A percentile compares a stretch with the other conserved stretches of the same genome.
Evolutionary conservation across 92 coral and sea anemone genomes (phyloP).

Genomic region (Actinostola sp.): DNA sequence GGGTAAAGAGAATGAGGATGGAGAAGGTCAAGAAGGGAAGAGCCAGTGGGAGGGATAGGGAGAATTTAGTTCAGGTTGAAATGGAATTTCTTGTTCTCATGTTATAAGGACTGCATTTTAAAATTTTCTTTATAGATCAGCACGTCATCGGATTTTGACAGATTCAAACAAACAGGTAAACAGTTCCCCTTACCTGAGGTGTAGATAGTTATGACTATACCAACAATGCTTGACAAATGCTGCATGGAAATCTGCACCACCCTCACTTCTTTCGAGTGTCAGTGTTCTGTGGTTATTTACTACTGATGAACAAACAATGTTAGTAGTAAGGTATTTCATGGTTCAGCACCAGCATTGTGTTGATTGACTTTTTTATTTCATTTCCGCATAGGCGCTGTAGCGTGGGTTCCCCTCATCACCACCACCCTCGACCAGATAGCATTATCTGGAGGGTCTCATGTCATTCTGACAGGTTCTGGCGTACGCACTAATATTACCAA

Average conservation of each 20-base stretch:
- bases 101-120: neutral
- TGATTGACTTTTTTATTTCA: neutral
- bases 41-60: too few relatives aligned
- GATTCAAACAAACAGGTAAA: constrained; percentile 46
- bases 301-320: too few relatives aligned
- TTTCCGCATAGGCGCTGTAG: constrained; percentile 54
- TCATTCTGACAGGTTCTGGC: constrained; percentile 38
- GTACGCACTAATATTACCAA: constrained; percentile 27
- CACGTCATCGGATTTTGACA: constrained; percentile 26
- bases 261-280: too few relatives aligned
- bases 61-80: too few relatives aligned
- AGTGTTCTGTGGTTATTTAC: too few relatives aligned
- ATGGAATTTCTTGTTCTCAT: neutral
- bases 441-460: constrained; percentile 62
- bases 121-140: constrained; percentile 19
- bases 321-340: too few relatives aligned
- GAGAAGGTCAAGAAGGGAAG: too few relatives aligned
- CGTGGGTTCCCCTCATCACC: constrained; percentile 52
- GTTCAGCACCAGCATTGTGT: neutral
- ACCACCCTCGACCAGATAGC: constrained; percentile 38
- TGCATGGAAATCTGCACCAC: too few relatives aligned
- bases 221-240: too few relatives aligned
- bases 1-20: too few relatives aligned
- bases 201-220: too few relatives aligned
- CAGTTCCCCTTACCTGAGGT: neutral